These are phyloP conservation scores for Aphodius sticticus DNA, from an alignment of 2,888 invertebrate genomes.

Conservation along the genomic window DNA sequence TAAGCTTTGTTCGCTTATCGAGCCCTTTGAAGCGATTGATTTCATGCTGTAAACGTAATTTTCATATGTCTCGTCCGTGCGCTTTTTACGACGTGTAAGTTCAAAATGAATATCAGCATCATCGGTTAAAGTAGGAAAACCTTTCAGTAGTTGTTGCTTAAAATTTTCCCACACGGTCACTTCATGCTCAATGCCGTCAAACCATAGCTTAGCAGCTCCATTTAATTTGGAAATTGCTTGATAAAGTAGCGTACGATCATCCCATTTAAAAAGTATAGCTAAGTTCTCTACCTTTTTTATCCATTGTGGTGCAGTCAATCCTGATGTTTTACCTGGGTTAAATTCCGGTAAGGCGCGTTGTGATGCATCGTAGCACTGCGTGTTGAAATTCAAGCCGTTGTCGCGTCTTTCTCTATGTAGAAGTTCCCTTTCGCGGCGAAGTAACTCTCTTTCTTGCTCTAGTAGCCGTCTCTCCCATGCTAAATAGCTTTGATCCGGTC, in stretches of 20 bases:
- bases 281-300: constrained; percentile 40
- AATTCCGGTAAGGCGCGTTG: constrained; percentile 27
- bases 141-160: constrained; percentile 14
- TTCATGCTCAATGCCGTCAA: constrained; percentile 30
- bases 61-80: constrained; percentile 16
- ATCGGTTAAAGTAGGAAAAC: constrained; percentile 24
- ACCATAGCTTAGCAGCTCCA: constrained; percentile 43
- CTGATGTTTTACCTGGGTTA: constrained; percentile 15
- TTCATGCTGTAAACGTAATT: constrained; percentile 6
- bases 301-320: constrained; percentile 41
- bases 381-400: neutral
- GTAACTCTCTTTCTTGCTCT: constrained; percentile 12
- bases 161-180: constrained; percentile 27
- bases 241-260: constrained; percentile 40
- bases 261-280: constrained; percentile 41
- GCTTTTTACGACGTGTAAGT: constrained; percentile 7
- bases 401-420: constrained; percentile 8
- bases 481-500: constrained; percentile 17
- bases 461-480: neutral
- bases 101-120: constrained; percentile 22
- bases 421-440: neutral
- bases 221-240: constrained; percentile 42
- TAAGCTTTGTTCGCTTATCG: constrained; percentile 14
- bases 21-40: constrained; percentile 8
- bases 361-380: constrained; percentile 4